Evolutionary conservation across 2,888 invertebrate genomes (phyloP), one percentile per base, ranked within the genome.

Genomic region (Ennomos erosarius): DNA sequence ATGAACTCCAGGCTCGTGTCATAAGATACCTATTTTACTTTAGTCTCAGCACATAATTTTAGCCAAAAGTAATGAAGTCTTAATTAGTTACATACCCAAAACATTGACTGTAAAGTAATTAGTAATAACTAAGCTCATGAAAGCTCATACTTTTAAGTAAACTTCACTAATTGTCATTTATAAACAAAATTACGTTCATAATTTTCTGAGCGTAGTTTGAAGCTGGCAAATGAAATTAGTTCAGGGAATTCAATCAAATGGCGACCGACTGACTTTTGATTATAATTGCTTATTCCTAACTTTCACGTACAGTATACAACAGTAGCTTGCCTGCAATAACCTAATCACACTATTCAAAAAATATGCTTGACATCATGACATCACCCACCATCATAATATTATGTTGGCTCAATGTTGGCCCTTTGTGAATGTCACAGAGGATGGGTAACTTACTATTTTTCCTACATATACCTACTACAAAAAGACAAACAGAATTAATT

Each of bases 241-340:
- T 77, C 70, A 60, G 59, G 61, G 74, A 72, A 74, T 80, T 82
- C 66, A 75, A 82, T 81, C 73, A 78, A 77, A 80, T 75, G 67
- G 67, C 61, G 62, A 67, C 68, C 71, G 62, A 51, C 62, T 62
- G 60, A 71, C 70, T 73, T 78, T 70, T 62, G 67, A 75, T 50
- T 47, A 49, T 70, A 81, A 81, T 80, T 78, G 70, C 69, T 73
- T 76, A 72, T 78, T 75, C 60, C 52, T 50, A 76, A 78, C 71
- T 70, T 77, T 69, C 38, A 55, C 62, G 68, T 59, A 56, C 62
- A 59, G 67, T 67, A 64, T 67, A 46, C 16, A 9, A 34, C 49
- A 59, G 49, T 46, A 10, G 38, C 26, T 26, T 26, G 26, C 6
- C 26, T 26, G 5, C 6, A 26, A 26, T 6, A 26, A 26, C 6